Conservation (phyloP, 1,140 invertebrate genomes). For the Arctopsyche grandis region DNA sequence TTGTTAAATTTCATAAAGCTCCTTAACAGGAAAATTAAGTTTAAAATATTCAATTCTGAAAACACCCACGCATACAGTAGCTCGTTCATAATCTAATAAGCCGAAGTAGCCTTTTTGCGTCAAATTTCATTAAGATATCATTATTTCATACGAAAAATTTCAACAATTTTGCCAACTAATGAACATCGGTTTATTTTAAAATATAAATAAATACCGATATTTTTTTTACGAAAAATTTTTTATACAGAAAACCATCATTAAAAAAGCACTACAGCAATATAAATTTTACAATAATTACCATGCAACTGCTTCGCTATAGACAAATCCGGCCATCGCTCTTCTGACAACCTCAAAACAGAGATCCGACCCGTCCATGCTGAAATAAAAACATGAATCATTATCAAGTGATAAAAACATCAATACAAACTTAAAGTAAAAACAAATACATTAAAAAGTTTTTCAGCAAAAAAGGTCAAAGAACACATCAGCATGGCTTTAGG, state of each 20-base stretch:
- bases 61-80: no score
- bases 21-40: no score
- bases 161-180: no score
- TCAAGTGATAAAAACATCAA: not conserved
- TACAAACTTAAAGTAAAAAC: not conserved
- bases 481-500: not conserved
- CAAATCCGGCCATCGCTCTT: constrained; percentile 93
- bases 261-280: not conserved
- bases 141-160: no score
- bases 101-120: not conserved
- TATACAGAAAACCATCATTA: not conserved
- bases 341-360: constrained; percentile 98
- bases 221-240: not conserved
- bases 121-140: no score
- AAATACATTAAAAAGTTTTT: not conserved
- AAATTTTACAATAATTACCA: constrained; percentile 73
- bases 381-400: constrained; percentile 58
- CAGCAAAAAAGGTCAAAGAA: no score
- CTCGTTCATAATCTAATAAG: constrained; percentile 17
- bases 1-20: no score
- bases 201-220: not conserved
- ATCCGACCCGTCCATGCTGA: constrained; percentile 98
- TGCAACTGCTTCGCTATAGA: constrained; percentile 98
- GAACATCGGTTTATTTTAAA: no score
- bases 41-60: no score